Base-by-base conservation (phyloP, 92 coral and sea anemone species). In the Muricea muricata region DNA sequence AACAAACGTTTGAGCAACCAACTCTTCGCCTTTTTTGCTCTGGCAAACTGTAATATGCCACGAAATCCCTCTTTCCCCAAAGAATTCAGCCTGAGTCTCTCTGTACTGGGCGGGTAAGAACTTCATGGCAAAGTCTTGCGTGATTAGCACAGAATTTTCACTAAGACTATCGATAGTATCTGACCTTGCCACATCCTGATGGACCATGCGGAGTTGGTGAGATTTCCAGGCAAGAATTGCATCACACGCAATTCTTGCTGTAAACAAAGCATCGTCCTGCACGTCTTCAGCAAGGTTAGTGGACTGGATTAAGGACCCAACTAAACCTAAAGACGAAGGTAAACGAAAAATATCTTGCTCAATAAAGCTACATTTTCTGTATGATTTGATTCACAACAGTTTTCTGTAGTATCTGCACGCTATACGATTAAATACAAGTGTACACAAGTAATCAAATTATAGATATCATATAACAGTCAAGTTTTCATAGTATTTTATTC, bases 1-100 rank as follows among this genome's bases (percentile, higher is more conserved):
- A 26, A 69, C 26, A n/a, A 69, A 69, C 24, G 76, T 50, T 69
- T 69, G 76, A 14, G 76, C 42, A 8, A 37, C 42, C 4, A 37
- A 28, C 55, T 74, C 31, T 47, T 60, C 63, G 33, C 17, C 8
- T 41, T 17, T 41, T 23, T 39, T 42, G 30, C 80, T 42, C 0
- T 47, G 18, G 17, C 35, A 35, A 40, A 74, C 80, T 14, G 80
- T 84, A 25, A 88, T 25, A 50, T 88, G 91, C 89, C 81, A 88
- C 1, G 89, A 88, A n/a, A 84, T 88, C 42, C 91, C 85, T 21
- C 89, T 63, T 57, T 88, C 83, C 7, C 91, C 91, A 75, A 88
- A 88, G 73, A 65, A 88, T 21, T 88, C 88, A 20, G 73, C 61
- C 70, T 88, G 91, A 11, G 80, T 50, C 71, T 84, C 89, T 69